Evolutionary conservation across 2,113 vertebrate genomes (phyloP).

Genomic region (Proteles cristata): DNA sequence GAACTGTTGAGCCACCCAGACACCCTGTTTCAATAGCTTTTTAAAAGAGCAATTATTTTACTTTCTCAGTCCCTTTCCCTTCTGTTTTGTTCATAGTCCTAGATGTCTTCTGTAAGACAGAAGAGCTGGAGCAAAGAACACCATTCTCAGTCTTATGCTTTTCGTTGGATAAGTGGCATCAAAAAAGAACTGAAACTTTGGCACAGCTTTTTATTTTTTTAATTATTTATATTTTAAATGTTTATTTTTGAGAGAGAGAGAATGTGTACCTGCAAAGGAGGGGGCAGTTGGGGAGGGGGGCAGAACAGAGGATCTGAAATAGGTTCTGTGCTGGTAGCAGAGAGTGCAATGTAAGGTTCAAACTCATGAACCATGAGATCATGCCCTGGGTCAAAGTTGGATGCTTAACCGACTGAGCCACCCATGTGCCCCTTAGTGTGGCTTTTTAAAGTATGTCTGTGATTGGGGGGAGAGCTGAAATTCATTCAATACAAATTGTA

Average conservation of each 20-base stretch:
- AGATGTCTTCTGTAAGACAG: not conserved
- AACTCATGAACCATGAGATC: no score
- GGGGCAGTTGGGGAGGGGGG: no score
- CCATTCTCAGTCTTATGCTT: not conserved
- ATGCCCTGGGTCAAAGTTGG: no score
- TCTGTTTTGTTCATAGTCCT: not conserved
- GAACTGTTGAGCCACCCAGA: no score
- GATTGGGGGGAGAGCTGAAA: not conserved
- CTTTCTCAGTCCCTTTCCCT: not conserved
- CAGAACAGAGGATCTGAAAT: no score
- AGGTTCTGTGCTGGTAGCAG: no score
- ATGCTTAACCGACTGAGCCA: no score
- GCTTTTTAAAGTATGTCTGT: not conserved
- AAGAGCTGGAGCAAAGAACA: not conserved
- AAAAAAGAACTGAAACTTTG: not conserved
- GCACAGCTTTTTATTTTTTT: no score
- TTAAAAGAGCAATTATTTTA: not conserved
- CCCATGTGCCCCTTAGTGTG: not conserved
- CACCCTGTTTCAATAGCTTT: not conserved
- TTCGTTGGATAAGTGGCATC: conserved; percentile 9
- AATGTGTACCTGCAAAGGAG: no score
- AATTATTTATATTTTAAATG: no score
- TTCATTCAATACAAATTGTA: not conserved
- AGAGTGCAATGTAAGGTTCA: no score
- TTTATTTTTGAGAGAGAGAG: no score